These are phyloP conservation scores for Physocephala rufipes DNA, from an alignment of 2,888 invertebrate genomes.

Conservation along the genomic window DNA sequence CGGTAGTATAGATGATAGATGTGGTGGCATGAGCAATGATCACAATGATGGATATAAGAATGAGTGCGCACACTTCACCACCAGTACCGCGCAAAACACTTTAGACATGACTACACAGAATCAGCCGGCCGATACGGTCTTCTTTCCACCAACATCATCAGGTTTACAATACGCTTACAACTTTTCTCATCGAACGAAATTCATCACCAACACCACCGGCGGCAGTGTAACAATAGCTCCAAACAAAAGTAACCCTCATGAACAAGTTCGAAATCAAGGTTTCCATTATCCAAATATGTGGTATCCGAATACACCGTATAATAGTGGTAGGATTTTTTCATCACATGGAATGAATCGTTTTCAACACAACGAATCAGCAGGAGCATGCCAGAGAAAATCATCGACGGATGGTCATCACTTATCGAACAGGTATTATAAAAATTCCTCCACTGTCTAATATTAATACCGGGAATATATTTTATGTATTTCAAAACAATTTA, in stretches of 20 bases:
- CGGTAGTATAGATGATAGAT: background rate
- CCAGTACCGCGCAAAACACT: background rate
- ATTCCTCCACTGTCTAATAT: too few species aligned
- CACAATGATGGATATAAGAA: background rate
- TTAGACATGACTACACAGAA: background rate
- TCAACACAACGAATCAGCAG: constrained; percentile 41
- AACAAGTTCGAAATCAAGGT: background rate
- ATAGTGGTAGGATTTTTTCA: constrained; percentile 39
- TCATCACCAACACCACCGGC: constrained; percentile 31
- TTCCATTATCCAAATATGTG: constrained; percentile 58
- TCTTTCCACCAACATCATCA: constrained; percentile 55
- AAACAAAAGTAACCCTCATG: background rate
- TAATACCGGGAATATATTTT: too few species aligned
- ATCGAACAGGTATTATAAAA: constrained; percentile 59
- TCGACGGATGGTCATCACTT: constrained; percentile 64
- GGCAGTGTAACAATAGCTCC: constrained; percentile 37
- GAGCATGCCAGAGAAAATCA: constrained; percentile 53
- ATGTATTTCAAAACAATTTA: too few species aligned
- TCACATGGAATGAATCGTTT: constrained; percentile 46
- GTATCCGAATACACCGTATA: constrained; percentile 59
- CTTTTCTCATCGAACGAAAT: constrained; percentile 43
- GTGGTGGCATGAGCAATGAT: background rate
- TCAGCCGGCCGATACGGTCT: constrained; percentile 48
- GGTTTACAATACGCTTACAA: constrained; percentile 55
- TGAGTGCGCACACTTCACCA: background rate